Evolutionary conservation across 2,113 vertebrate species (phyloP).

Genomic region (Thunnus maccoyii): DNA sequence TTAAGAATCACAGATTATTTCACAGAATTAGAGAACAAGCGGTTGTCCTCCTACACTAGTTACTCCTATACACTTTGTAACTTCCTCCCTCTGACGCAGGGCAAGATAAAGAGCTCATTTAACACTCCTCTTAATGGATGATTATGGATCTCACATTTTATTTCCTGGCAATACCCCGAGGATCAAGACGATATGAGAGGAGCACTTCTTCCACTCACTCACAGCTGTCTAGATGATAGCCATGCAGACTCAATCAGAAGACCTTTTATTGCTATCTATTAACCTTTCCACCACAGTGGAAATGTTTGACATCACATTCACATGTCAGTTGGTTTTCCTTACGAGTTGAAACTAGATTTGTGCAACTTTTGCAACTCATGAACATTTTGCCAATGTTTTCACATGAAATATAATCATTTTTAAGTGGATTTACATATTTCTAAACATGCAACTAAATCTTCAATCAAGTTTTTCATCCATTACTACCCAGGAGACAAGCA

Average conservation of each 20-base stretch:
- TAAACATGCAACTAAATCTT: too few species aligned
- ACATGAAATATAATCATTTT: too few species aligned
- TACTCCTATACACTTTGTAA: slow-evolving; percentile 8
- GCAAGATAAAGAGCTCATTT: slow-evolving; percentile 17
- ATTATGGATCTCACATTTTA: slow-evolving; percentile 55
- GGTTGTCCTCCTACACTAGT: not conserved
- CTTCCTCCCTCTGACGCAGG: slow-evolving; percentile 8
- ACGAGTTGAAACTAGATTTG: not conserved
- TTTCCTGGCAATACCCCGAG: slow-evolving; percentile 41
- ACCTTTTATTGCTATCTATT: not conserved
- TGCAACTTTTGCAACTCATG: not conserved
- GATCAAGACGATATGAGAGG: slow-evolving; percentile 21
- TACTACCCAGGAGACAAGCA: too few species aligned
- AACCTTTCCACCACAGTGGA: not conserved
- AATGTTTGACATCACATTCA: not conserved
- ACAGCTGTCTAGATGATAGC: slow-evolving; percentile 2
- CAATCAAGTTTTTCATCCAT: too few species aligned
- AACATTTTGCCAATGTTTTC: not conserved
- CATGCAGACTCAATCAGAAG: not conserved
- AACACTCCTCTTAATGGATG: slow-evolving; percentile 49
- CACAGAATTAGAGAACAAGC: too few species aligned
- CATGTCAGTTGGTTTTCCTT: not conserved
- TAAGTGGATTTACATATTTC: too few species aligned
- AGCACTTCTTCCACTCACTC: slow-evolving; percentile 17
- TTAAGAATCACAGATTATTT: too few species aligned